A percentile compares a stretch with the other conserved stretches of the same genome.
Evolutionary conservation across 2,797 vertebrate genomes (phyloP).

Genomic region (Chloroceryle amazona): DNA sequence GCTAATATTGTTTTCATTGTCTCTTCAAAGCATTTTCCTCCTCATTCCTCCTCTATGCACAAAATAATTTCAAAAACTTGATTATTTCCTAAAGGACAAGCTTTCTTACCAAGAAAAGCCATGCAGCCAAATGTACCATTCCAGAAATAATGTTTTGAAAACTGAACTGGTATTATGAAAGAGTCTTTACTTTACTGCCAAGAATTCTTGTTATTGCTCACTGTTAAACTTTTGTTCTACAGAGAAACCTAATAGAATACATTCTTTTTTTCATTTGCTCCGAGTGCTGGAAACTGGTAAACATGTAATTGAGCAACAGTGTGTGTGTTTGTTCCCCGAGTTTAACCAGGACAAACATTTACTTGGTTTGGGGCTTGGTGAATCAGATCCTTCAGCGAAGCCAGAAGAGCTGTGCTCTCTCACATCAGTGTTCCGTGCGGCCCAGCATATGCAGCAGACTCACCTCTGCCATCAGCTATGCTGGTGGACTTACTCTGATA

Average conservation of each 20-base stretch:
- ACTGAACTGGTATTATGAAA: conserved; percentile 71
- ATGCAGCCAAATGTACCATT: conserved; percentile 51
- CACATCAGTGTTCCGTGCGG: background rate
- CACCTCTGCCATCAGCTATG: background rate
- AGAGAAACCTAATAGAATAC: conserved; percentile 32
- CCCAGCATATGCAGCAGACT: background rate
- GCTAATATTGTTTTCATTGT: conserved; percentile 60
- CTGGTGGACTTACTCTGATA: background rate
- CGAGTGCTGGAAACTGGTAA: conserved; percentile 21
- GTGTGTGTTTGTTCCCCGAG: background rate
- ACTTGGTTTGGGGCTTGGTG: background rate
- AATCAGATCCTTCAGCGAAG: background rate
- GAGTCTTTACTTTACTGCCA: conserved; percentile 61
- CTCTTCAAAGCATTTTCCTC: conserved; percentile 52
- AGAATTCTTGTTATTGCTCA: conserved; percentile 53
- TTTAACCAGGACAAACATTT: conserved; percentile 11
- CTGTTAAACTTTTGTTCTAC: conserved; percentile 64
- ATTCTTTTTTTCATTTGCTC: conserved; percentile 48
- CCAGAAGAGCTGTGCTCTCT: background rate
- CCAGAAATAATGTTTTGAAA: conserved; percentile 79
- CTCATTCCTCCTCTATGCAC: background rate
- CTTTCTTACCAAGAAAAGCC: conserved; percentile 67
- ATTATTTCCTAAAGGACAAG: conserved; percentile 74
- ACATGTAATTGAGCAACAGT: conserved; percentile 28
- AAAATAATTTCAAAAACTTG: conserved; percentile 64